Evolutionary conservation across 2,797 vertebrate genomes (phyloP).

Genomic region (Arctocebus calabarensis): DNA sequence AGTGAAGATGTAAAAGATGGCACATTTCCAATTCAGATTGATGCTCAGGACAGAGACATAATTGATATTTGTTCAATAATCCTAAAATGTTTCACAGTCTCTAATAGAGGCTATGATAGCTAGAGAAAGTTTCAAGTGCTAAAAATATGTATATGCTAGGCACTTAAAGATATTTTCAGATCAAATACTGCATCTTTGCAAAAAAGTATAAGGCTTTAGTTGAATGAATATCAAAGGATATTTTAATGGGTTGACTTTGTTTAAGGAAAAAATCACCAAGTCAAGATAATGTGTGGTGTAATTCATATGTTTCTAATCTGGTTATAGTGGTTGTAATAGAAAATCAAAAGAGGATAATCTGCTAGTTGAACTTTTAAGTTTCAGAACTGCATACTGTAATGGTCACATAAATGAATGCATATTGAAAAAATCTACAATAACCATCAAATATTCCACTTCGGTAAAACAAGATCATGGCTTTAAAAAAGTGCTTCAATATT

Average conservation of each 20-base stretch:
- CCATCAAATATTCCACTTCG: slow-evolving; percentile 59
- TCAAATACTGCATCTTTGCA: slow-evolving; percentile 61
- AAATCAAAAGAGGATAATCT: slow-evolving; percentile 68
- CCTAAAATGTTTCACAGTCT: slow-evolving; percentile 73
- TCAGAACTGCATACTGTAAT: slow-evolving; percentile 60
- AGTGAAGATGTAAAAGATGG: slow-evolving; percentile 80
- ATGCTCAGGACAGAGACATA: slow-evolving; percentile 64
- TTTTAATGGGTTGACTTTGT: slow-evolving; percentile 52
- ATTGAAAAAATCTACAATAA: slow-evolving; percentile 35
- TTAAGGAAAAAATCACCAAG: slow-evolving; percentile 23
- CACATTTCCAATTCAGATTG: slow-evolving; percentile 80
- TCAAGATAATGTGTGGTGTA: slow-evolving; percentile 47
- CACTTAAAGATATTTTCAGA: slow-evolving; percentile 61
- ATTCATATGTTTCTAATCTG: slow-evolving; percentile 72
- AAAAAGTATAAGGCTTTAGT: slow-evolving; percentile 31
- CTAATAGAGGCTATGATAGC: slow-evolving; percentile 63
- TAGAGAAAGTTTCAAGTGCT: slow-evolving; percentile 53
- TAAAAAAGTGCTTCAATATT: slow-evolving; percentile 56
- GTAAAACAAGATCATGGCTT: slow-evolving; percentile 57
- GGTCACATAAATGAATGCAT: slow-evolving; percentile 61
- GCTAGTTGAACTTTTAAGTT: slow-evolving; percentile 64
- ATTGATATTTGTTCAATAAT: slow-evolving; percentile 82
- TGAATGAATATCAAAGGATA: slow-evolving; percentile 59
- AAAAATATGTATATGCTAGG: slow-evolving; percentile 24
- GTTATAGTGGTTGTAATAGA: slow-evolving; percentile 48